Base-by-base conservation (phyloP, 2,113 vertebrate species). In the Erythrolamprus reginae region DNA sequence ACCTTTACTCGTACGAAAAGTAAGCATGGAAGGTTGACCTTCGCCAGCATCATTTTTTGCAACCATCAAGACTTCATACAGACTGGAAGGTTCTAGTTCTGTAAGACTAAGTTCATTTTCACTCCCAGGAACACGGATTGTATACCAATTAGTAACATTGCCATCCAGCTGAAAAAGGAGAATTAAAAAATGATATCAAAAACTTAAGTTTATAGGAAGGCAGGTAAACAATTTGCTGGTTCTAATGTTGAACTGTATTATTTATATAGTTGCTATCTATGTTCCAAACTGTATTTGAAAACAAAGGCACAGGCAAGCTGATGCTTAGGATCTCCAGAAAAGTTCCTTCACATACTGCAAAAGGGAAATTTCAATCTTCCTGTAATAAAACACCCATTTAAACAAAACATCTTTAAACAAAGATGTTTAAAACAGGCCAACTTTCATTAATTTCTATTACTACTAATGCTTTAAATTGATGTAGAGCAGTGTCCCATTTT, bases 21-120 rank as follows among this genome's bases (percentile, higher is more conserved):
- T 99, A 61, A 99, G 98, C 99, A 99, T 99, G 90, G 99, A 98
- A 0, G 98, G 98, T 89, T 99, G 99, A 0, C 99, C 99, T 82
- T 99, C 98, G 0, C 99, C 99, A 0, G 97, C 98, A 0, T 97
- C 92, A 0, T 97, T 99, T 50, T 99, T 97, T 1, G 99, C 99
- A 89, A 99, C 99, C 99, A 99, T 99, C 88, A 99, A 92, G 10
- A 99, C 99, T 83, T 99, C 99, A 0, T 99, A 99, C 13, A 99
- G 98, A 94, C 99, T 99, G 82, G 98, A 98, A 0, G 99, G 96
- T 91, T 99, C 98, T 94, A 99, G 96, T 92, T 99, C 99, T 0
- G 98, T 97, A 45, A 99, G 97, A 9, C 95, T 97, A 91, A 99
- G 97, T 91, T 98, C 98, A 38, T 98, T 98, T 96, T 99, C 99